Base-by-base conservation (phyloP, 2,797 vertebrate species). In the Lagodon rhomboides region DNA sequence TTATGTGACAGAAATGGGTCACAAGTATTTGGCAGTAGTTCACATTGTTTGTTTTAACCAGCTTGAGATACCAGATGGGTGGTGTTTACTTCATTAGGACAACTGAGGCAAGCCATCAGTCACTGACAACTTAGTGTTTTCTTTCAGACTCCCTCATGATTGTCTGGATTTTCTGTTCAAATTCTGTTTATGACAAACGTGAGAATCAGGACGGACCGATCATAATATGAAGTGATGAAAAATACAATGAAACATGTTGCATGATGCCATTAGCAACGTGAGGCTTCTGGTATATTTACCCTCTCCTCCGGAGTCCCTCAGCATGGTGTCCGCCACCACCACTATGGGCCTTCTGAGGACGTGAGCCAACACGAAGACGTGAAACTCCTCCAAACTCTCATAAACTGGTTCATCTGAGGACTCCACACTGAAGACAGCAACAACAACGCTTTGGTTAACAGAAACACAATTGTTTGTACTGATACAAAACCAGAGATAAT, bases 301-400 rank as follows among this genome's bases (percentile, higher is more conserved):
- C 93, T 99, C 98, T 18, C 98, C 98, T 0, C 98, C 98, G 0
- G 98, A 99, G 92, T 99, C 98, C 65, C 98, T 87, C 84, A 99
- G 96, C 98, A 99, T 98, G 11, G 98, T 99, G 94, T 99, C 98
- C 0, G 98, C 98, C 85, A 99, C 98, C 51, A 99, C 98, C 18
- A 99, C 98, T 0, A 99, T 97, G 30, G 97, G 98, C 65, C 98
- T 95, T 79, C 95, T 96, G 51, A 99, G 94, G 41, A 99, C 98
- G 0, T 99, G 98, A 56, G 98, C 97, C 10, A 99, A 93, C 15
- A 98, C 98, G 0, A 99, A 99, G 17, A 99, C 98, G 0, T 99
- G 98, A 71, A 99, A 98, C 87, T 99, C 98, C 92, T 99, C 98
- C 64, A 99, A 86, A 73, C 98, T 99, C 95, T 99, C 98, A 0